Percentiles rank a stretch among this genome's conserved stretches.
Conservation (phyloP, 2,113 vertebrate genomes). For the Seriola quinqueradiata region DNA sequence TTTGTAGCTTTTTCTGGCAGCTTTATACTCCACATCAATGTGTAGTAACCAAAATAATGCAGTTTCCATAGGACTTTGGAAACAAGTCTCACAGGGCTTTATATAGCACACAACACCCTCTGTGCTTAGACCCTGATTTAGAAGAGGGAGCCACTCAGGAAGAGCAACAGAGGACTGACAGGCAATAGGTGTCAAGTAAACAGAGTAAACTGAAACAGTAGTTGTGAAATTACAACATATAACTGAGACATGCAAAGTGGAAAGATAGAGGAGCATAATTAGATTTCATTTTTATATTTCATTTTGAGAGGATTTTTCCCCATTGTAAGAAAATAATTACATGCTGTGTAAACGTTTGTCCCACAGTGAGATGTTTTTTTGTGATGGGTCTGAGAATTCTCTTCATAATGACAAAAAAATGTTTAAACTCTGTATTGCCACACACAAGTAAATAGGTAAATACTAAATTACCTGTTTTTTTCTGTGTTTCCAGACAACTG, state of each 20-base stretch:
- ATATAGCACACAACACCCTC: neutral
- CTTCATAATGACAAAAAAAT: neutral
- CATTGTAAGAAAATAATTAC: neutral
- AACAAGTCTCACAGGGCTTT: neutral
- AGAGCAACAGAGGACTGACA: neutral
- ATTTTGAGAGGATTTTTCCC: neutral
- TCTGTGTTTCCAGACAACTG: neutral
- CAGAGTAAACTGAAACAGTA: too few relatives aligned
- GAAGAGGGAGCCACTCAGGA: neutral
- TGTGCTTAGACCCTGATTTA: neutral
- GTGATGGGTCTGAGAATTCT: neutral
- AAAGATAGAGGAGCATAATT: too few relatives aligned
- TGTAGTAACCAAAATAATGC: neutral
- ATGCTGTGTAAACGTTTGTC: neutral
- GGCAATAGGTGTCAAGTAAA: neutral
- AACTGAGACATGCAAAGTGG: too few relatives aligned
- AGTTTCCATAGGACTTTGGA: too few relatives aligned
- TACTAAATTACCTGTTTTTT: neutral
- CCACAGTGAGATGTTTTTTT: neutral
- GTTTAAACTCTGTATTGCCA: neutral
- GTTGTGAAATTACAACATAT: too few relatives aligned
- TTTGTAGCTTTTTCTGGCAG: too few relatives aligned
- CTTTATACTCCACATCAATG: neutral
- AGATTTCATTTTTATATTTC: too few relatives aligned
- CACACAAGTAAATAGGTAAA: neutral